Base-by-base conservation (phyloP, 1,140 invertebrate species). In the Eueides isabella region DNA sequence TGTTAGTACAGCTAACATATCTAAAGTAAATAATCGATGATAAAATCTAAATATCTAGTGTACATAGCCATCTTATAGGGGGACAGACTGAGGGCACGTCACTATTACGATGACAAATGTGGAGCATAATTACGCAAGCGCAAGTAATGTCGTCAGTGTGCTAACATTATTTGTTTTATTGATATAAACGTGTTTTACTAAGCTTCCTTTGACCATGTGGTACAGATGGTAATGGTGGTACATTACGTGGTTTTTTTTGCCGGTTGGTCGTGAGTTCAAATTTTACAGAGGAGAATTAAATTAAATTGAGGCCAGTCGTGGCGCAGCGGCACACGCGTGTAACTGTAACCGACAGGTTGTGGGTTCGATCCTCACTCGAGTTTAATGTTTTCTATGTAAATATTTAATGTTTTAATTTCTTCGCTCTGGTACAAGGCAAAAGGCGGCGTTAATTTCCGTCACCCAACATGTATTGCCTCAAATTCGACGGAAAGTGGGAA, bases 101-200 rank as follows among this genome's bases (percentile, higher is more conserved):
- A 55, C 48, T 55, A 55, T 55, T 55, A 55, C 48, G 48, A 55
- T 55, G 48, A 55, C 48, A 55, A 55, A 55, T 55, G 48, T 55
- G 48, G 48, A 26, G 48, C 48, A 1, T 23, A 55, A 55, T 55
- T 55, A 55, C 48, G 23, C 19, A 55, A 55, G 26, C n/a, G 48
- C 48, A 23, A 55, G 26, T 55, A 55, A 55, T 55, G 48, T 26
- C 9, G 23, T n/a, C n/a, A n/a, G n/a, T n/a, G 48, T 55, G 23
- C 11, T 55, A 55, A 55, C 19, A 55, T 55, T 55, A 55, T 26
- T 55, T 55, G 48, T 23, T 55, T 55, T 55, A 55, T 55, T 55
- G 48, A 55, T 26, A 55, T 26, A 55, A 26, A 26, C 23, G 48
- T 55, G 23, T 55, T 26, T 12, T 55, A 23, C 6, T 23, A 55